A percentile compares a stretch with the other conserved stretches of the same genome.
Evolutionary conservation across 1,140 invertebrate species (phyloP).

Genomic region (Caenorhabditis brenneri): DNA sequence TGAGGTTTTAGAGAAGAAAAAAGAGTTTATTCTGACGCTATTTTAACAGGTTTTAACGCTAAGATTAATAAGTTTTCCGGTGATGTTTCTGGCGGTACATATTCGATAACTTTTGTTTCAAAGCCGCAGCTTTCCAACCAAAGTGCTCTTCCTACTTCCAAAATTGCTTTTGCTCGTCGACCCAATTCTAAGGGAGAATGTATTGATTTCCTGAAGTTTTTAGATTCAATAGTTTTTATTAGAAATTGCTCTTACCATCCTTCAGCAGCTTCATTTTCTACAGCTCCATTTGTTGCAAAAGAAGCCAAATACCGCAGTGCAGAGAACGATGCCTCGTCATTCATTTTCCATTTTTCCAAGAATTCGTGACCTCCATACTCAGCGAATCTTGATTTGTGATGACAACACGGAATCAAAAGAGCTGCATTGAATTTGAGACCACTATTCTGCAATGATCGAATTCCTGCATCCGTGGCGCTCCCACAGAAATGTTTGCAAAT

Average conservation of each 20-base stretch:
- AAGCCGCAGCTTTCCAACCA: conserved; percentile 12
- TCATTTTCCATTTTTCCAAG: conserved; percentile 12
- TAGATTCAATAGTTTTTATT: neutral
- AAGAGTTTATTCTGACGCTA: neutral
- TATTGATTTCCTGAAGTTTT: neutral
- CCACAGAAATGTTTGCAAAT: conserved; percentile 65
- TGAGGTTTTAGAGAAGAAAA: neutral
- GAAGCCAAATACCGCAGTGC: neutral
- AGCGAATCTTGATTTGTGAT: conserved; percentile 56
- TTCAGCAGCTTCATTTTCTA: neutral
- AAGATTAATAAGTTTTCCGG: conserved; percentile 21
- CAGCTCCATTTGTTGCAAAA: conserved; percentile 20
- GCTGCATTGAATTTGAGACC: conserved; percentile 59
- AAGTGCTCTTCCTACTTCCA: conserved; percentile 6
- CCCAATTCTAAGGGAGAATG: neutral
- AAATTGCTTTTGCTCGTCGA: conserved; percentile 7
- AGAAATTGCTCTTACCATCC: neutral
- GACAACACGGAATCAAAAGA: conserved; percentile 61
- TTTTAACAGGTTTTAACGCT: neutral
- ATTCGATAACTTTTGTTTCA: neutral
- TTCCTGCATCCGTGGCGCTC: conserved; percentile 60
- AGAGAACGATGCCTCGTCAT: conserved; percentile 16
- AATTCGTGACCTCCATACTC: conserved; percentile 26
- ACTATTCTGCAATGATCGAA: conserved; percentile 60
- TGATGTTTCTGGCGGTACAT: neutral